Evolutionary conservation across 2,888 invertebrate genomes (phyloP), one percentile per base, ranked within the genome.

Genomic region (Capitulum mitella): DNA sequence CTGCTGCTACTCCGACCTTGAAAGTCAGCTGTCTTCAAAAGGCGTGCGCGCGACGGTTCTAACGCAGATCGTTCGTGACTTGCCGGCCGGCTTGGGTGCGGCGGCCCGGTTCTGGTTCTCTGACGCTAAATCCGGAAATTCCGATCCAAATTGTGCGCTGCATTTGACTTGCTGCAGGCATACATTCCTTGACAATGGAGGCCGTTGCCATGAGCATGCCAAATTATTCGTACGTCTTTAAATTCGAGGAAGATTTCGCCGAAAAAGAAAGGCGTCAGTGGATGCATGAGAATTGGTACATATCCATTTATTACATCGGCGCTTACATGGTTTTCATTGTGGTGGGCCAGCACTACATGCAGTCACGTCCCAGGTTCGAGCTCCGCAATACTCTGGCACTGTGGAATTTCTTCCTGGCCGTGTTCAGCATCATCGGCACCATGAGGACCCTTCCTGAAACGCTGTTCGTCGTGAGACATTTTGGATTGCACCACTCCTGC

Each of bases 211-310:
- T 70, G 29, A 70, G 37, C 6, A 70, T 40, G 70, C 70, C 70
- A 37, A 70, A 70, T 70, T 70, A 70, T 26, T 70, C 95, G 76
- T 94, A 95, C 87, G 91, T 96, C 85, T 96, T 98, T 88, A 93
- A 94, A 85, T 97, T 98, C 85, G 98, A 98, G 88, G 92, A 93
- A 85, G 92, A 94, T 85, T 98, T 97, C 87, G 93, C 94, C 85
- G 94, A 96, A 85, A 90, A 92, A 84, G 91, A 92, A 83, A 93
- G 94, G 83, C 90, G 93, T 85, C 91, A 91, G 87, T 98, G 97
- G 96, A 98, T 98, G 96, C 90, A 92, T 82, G 92, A 93, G 84
- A 95, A 98, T 87, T 98, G 98, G 98, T 94, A 94, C 79, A 91
- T 93, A 85, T 93, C 94, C 79, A 95, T 97, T 87, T 95, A 95